Conservation (phyloP, 2,113 vertebrate genomes). For the Rhizomys pruinosus region DNA sequence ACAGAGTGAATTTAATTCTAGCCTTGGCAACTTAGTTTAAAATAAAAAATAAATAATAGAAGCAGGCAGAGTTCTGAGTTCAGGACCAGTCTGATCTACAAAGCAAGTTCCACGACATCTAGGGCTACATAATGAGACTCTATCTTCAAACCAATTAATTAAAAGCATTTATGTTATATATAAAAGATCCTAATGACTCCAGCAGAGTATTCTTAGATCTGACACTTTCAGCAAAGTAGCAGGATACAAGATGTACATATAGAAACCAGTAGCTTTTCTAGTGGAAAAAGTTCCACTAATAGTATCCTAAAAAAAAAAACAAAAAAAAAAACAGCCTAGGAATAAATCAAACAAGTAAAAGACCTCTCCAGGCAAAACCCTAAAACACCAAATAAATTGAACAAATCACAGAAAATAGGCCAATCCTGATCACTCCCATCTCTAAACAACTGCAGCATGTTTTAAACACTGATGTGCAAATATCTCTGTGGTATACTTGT, state of each 20-base stretch:
- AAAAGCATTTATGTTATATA: neutral
- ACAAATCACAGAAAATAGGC: neutral
- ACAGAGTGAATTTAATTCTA: neutral
- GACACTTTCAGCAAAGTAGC: neutral
- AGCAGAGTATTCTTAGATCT: neutral
- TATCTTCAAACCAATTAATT: neutral
- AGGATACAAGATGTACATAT: neutral
- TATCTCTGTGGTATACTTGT: too few species aligned
- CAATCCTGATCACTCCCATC: too few species aligned
- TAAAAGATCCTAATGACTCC: neutral
- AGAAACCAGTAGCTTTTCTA: neutral
- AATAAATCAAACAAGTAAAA: neutral
- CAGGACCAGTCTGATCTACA: too few species aligned
- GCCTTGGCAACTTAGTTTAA: neutral
- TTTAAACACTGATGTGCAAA: too few species aligned
- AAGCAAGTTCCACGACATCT: too few species aligned
- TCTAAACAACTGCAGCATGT: too few species aligned
- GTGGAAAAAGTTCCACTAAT: too few species aligned
- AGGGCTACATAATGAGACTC: too few species aligned
- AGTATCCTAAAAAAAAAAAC: neutral
- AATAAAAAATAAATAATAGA: neutral
- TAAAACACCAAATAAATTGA: neutral
- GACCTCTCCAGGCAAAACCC: neutral
- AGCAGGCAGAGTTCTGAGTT: too few species aligned
- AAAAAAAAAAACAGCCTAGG: neutral